These are phyloP conservation scores for Hofmannophila pseudospretella DNA, from an alignment of 2,888 invertebrate species.

Conservation along the genomic window DNA sequence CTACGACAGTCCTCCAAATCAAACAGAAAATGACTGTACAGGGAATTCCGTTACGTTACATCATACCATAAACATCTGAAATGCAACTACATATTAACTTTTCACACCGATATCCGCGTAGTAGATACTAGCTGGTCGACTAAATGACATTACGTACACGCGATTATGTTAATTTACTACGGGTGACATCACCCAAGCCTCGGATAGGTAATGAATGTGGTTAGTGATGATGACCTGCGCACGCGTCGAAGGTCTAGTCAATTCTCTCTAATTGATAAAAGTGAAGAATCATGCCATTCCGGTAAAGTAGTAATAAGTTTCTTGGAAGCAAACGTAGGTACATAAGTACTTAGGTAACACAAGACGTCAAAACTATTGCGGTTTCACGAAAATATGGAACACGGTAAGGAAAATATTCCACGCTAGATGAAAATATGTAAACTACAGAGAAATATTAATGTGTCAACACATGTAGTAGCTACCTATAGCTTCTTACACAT, in stretches of 20 bases:
- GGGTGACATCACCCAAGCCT: constrained; percentile 45
- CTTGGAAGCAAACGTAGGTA: no score
- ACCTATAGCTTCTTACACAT: no score
- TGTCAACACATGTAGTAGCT: no score
- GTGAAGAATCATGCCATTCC: not conserved
- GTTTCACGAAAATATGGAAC: no score
- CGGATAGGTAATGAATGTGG: not conserved
- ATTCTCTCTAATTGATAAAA: not conserved
- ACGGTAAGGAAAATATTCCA: no score
- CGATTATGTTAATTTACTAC: constrained; percentile 59
- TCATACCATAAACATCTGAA: not conserved
- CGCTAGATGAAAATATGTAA: no score
- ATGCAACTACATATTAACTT: not conserved
- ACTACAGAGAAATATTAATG: no score
- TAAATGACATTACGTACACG: constrained; percentile 26
- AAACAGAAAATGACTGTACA: no score
- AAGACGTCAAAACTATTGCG: no score
- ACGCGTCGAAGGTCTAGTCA: not conserved
- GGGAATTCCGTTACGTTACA: no score
- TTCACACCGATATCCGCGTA: not conserved
- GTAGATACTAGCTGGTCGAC: not conserved
- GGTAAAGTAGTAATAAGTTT: not conserved
- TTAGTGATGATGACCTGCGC: constrained; percentile 3
- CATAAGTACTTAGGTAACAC: no score
- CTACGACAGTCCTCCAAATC: no score